Evolutionary conservation across 2,888 invertebrate species (phyloP).

Genomic region (Nysson spinosus): DNA sequence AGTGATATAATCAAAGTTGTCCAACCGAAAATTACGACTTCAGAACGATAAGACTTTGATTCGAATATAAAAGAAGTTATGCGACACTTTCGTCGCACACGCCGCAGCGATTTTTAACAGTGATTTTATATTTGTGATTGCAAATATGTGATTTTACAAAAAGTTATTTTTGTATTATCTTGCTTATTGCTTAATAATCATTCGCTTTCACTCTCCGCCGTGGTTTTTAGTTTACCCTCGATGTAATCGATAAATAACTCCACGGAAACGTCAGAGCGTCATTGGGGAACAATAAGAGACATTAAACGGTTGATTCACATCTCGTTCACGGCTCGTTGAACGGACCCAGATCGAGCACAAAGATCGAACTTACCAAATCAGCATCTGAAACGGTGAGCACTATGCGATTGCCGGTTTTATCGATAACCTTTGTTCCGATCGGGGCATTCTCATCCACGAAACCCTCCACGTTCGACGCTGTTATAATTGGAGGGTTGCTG

Average conservation of each 20-base stretch:
- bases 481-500: constrained; percentile 89
- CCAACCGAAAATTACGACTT: no score
- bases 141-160: no score
- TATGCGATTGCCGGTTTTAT: constrained; percentile 83
- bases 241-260: neutral
- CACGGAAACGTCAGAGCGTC: neutral
- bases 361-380: constrained; percentile 84
- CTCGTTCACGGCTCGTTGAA: constrained; percentile 22
- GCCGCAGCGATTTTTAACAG: no score
- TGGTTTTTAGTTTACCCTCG: neutral
- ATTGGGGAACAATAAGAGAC: constrained; percentile 14
- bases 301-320: constrained; percentile 34
- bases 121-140: no score
- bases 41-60: no score
- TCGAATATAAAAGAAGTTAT: no score
- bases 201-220: neutral
- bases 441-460: constrained; percentile 91
- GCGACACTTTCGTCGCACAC: no score
- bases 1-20: no score
- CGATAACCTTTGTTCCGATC: constrained; percentile 88
- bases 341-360: constrained; percentile 9
- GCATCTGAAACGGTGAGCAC: constrained; percentile 88
- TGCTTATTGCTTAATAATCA: neutral
- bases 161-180: neutral
- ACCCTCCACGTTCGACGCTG: constrained; percentile 85